Percentiles rank a stretch among this genome's conserved stretches.
Evolutionary conservation across 2,888 invertebrate genomes (phyloP).

Genomic region (Polyploca ridens): DNA sequence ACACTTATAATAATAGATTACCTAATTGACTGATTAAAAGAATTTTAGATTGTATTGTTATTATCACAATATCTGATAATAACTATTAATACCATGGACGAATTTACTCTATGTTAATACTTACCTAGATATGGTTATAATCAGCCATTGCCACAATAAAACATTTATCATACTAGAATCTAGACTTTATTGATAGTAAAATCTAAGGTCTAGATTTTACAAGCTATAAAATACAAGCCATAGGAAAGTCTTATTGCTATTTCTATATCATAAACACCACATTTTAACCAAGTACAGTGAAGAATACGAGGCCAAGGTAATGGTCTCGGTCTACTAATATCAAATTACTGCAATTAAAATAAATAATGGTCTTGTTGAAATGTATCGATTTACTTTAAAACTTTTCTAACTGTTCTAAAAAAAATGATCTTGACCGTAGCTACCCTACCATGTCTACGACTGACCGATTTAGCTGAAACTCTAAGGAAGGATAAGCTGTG

Average conservation of each 20-base stretch:
- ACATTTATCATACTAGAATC: too few relatives aligned
- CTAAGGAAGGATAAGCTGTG: neutral
- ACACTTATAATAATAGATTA: too few relatives aligned
- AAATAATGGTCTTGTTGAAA: neutral
- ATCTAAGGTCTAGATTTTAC: too few relatives aligned
- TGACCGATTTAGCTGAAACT: neutral
- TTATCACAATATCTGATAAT: too few relatives aligned
- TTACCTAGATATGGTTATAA: neutral
- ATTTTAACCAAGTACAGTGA: neutral
- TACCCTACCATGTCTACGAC: neutral
- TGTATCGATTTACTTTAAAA: neutral
- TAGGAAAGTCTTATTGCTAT: neutral
- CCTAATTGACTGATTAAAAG: too few relatives aligned
- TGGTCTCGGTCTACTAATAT: slow-evolving; percentile 6
- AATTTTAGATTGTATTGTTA: too few relatives aligned
- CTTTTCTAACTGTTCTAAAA: neutral
- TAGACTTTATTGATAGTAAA: neutral
- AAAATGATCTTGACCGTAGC: neutral
- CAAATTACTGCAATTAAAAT: slow-evolving; percentile 1
- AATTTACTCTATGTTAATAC: too few relatives aligned
- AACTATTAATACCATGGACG: too few relatives aligned
- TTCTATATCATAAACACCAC: neutral
- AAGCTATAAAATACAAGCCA: too few relatives aligned
- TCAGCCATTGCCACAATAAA: neutral
- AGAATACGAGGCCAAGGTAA: slow-evolving; percentile 5